Evolutionary conservation across 2,797 vertebrate species (phyloP).

Genomic region (Tragelaphus oryx): DNA sequence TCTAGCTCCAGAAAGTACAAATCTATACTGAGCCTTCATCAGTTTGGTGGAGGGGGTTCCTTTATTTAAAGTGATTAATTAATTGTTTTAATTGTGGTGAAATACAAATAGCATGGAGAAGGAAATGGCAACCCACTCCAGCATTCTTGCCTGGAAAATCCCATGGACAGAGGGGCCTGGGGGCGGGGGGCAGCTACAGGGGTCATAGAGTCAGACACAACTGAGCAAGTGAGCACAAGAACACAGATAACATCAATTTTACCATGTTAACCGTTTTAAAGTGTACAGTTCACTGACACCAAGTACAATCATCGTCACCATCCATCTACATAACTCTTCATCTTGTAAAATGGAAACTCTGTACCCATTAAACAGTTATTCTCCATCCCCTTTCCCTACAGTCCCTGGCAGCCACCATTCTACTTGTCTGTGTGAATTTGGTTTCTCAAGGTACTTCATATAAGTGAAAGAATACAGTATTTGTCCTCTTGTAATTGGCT

Average conservation of each 20-base stretch:
- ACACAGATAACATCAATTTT: not conserved
- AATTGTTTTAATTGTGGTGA: not conserved
- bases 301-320: not conserved
- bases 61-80: not conserved
- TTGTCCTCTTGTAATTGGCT: not conserved
- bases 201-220: not conserved
- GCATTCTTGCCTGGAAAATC: not conserved
- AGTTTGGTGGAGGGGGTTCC: not conserved
- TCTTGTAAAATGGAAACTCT: not conserved
- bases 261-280: not conserved
- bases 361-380: not conserved
- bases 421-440: not conserved
- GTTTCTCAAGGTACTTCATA: not conserved
- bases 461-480: not conserved
- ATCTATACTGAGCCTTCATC: not conserved
- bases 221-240: not conserved
- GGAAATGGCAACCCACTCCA: not conserved
- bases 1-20: not conserved
- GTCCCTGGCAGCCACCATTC: not conserved
- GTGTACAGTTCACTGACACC: not conserved
- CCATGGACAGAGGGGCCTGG: not conserved
- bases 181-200: not conserved
- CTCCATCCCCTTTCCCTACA: not conserved
- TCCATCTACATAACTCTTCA: not conserved
- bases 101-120: not conserved